Base-by-base conservation (phyloP, 2,113 vertebrate genomes). In the Glaucomys volans region DNA sequence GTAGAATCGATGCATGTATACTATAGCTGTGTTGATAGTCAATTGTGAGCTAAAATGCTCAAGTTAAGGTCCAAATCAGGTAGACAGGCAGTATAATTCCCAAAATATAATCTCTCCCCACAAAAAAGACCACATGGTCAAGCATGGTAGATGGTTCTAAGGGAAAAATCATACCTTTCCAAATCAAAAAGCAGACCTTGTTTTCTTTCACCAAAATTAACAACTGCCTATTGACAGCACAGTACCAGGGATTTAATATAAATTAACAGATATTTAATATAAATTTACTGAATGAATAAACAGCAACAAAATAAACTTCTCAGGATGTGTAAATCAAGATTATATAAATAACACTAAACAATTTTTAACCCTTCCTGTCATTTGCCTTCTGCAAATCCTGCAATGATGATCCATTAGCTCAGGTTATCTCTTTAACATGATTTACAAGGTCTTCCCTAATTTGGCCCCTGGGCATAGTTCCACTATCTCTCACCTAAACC, bases 1-100 rank as follows among this genome's bases (percentile, higher is more conserved):
- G 97, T 99, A 99, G 98, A 99, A 99, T 7, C 99, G 99, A 96
- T 99, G 99, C 99, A 99, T 99, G 97, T 99, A 99, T 72, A 99
- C 99, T 64, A 99, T 99, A 90, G 99, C 99, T 14, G 99, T 99
- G 95, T 99, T 99, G 84, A 99, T 99, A 30, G 99, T 99, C 42
- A 99, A 99, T 95, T 99, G 99, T 22, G 99, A 99, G 26, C 99
- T 99, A 97, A 40, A 11, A 2, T 1, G 1, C 0, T 22, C 1
- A 14, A 17, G 98, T 99, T 98, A 99, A 99, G 99, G 98, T 83
- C 96, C 88, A 83, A 44, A 84, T 12, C 28, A 97, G 44, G 32
- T 3, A 90, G 26, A 28, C 8, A 42, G 44, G 30, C 42, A 89
- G 50, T 7, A 50, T 26, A 76, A 85, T 44, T 91, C 37, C 75